phyloP scores from a whole-genome alignment of 2,797 vertebrate genomes.

The Pseudochirops corinnae region DNA sequence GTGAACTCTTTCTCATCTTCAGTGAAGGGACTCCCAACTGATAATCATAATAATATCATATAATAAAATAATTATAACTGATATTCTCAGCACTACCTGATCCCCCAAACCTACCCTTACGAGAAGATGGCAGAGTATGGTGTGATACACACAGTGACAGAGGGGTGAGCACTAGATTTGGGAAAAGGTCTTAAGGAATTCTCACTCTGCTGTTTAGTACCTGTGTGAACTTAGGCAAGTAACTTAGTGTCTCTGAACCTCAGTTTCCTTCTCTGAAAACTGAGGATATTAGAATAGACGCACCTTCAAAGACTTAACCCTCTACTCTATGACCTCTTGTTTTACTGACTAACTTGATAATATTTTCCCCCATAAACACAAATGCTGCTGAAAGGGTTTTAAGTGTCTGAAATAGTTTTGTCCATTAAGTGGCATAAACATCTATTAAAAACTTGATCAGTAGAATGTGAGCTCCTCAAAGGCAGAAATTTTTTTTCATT shows the following conservation, averaged over 20 bases:
- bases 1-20: neutral
- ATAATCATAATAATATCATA: neutral
- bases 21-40: neutral
- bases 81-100: neutral
- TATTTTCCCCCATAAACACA: neutral
- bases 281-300: neutral
- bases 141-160: neutral
- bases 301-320: neutral
- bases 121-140: neutral
- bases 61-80: too few relatives aligned
- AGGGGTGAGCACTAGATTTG: neutral
- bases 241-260: neutral
- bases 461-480: neutral
- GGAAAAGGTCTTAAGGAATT: neutral
- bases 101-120: neutral
- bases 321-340: neutral
- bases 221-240: neutral
- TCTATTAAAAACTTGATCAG: neutral
- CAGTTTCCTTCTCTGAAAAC: neutral
- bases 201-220: neutral
- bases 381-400: neutral
- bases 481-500: neutral
- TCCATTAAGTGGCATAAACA: neutral
- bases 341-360: neutral
- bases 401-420: neutral